These are phyloP conservation scores for Hirundichthys speculiger DNA, from an alignment of 2,113 vertebrate species.

Conservation along the genomic window DNA sequence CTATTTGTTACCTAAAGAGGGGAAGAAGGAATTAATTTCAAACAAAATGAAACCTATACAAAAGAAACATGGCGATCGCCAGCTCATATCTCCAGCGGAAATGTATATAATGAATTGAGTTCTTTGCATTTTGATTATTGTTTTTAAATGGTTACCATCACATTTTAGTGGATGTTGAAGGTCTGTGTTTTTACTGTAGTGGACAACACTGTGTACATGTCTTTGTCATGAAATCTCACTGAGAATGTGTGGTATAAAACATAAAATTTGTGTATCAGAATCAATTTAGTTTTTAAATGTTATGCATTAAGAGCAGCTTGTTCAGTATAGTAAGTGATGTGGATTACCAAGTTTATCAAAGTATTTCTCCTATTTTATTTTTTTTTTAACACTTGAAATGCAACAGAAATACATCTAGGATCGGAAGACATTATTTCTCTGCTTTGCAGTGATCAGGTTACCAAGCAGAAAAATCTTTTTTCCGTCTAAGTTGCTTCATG, in stretches of 20 bases:
- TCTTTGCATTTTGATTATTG: slow-evolving; percentile 47
- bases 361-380: slow-evolving; percentile 9
- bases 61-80: slow-evolving; percentile 52
- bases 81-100: slow-evolving; percentile 65
- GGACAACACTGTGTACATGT: slow-evolving; percentile 73
- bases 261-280: slow-evolving; percentile 60
- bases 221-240: slow-evolving; percentile 69
- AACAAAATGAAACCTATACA: slow-evolving; percentile 58
- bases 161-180: slow-evolving; percentile 73
- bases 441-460: slow-evolving; percentile 54
- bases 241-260: slow-evolving; percentile 68
- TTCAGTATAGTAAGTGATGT: slow-evolving; percentile 63
- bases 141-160: slow-evolving; percentile 64
- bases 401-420: slow-evolving; percentile 54
- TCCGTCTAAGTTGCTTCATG: slow-evolving; percentile 72
- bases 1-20: slow-evolving; percentile 43
- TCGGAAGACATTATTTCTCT: slow-evolving; percentile 55
- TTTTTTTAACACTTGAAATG: slow-evolving; percentile 19
- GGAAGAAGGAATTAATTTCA: slow-evolving; percentile 49
- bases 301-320: slow-evolving; percentile 52
- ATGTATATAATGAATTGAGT: slow-evolving; percentile 71
- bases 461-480: slow-evolving; percentile 70
- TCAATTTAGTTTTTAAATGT: slow-evolving; percentile 62
- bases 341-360: slow-evolving; percentile 59
- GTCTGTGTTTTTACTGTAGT: slow-evolving; percentile 76